phyloP scores from a whole-genome alignment of 2,888 invertebrate genomes.

The Agonum fuliginosum region DNA sequence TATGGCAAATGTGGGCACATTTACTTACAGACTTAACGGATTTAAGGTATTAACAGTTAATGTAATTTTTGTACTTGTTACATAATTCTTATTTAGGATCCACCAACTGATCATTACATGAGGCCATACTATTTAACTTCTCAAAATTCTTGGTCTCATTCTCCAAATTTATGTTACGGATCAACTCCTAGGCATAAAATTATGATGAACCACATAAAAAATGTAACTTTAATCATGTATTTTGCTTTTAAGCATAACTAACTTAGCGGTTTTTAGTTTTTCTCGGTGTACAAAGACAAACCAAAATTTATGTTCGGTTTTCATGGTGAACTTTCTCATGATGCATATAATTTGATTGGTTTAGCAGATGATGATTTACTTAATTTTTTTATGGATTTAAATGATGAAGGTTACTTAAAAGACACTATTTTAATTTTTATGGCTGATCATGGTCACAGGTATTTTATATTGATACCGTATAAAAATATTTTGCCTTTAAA shows the following conservation, averaged over 20 bases:
- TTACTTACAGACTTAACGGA: conserved; percentile 92
- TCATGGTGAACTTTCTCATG: conserved; percentile 92
- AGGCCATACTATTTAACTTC: conserved; percentile 86
- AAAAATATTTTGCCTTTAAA: conserved; percentile 17
- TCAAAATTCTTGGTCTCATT: conserved; percentile 74
- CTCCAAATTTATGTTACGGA: conserved; percentile 81
- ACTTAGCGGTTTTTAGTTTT: conserved; percentile 72
- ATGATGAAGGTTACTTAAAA: conserved; percentile 79
- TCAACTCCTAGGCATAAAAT: conserved; percentile 81
- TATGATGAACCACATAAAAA: conserved; percentile 79
- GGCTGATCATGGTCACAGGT: conserved; percentile 96
- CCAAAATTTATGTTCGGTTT: conserved; percentile 92
- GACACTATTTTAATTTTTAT: conserved; percentile 90
- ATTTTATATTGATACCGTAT: conserved; percentile 43
- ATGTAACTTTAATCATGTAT: conserved; percentile 75
- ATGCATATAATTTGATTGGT: conserved; percentile 86
- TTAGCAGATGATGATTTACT: conserved; percentile 84
- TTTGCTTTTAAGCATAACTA: conserved; percentile 18
- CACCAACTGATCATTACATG: conserved; percentile 94
- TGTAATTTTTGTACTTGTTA: not conserved
- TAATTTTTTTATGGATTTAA: conserved; percentile 79
- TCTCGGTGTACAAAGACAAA: conserved; percentile 78
- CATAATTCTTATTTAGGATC: conserved; percentile 70
- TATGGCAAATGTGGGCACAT: conserved; percentile 87
- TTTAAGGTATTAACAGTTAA: conserved; percentile 75